Evolutionary conservation across 2,797 vertebrate genomes (phyloP).

Genomic region (Takifugu ocellatus): DNA sequence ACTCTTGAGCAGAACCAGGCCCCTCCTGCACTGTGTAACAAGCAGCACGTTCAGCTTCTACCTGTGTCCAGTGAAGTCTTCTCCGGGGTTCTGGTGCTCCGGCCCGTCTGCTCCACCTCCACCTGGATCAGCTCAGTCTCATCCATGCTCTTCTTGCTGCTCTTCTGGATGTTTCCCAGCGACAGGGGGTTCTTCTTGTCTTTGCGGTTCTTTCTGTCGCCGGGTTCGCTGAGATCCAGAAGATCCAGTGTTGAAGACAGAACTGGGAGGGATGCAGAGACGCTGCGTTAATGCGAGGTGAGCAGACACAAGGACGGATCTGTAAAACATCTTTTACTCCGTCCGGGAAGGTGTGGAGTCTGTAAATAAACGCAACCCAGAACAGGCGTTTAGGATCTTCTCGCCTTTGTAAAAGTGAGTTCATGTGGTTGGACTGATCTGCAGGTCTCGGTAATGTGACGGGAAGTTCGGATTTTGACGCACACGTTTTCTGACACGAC

Average conservation of each 20-base stretch:
- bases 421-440: background rate
- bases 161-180: conserved; percentile 76
- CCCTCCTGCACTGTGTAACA: background rate
- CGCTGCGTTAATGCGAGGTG: no score
- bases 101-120: conserved; percentile 83
- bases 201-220: conserved; percentile 85
- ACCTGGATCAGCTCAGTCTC: conserved; percentile 92
- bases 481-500: conserved; percentile 23
- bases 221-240: conserved; percentile 94
- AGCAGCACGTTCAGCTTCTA: conserved; percentile 48
- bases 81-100: conserved; percentile 78
- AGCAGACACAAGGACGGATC: no score
- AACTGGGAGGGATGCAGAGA: conserved; percentile 70
- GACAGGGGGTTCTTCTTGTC: conserved; percentile 82
- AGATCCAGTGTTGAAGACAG: conserved; percentile 94
- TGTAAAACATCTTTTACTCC: no score
- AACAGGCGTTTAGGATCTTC: no score
- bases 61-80: conserved; percentile 88
- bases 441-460: conserved; percentile 13
- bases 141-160: conserved; percentile 87
- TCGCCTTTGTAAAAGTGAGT: no score
- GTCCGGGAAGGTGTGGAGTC: background rate
- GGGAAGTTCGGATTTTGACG: conserved; percentile 31
- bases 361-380: background rate
- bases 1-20: no score